A percentile compares a stretch with the other conserved stretches of the same genome.
phyloP scores from a whole-genome alignment of 2,888 invertebrate genomes.

The Trichopria drosophilae region DNA sequence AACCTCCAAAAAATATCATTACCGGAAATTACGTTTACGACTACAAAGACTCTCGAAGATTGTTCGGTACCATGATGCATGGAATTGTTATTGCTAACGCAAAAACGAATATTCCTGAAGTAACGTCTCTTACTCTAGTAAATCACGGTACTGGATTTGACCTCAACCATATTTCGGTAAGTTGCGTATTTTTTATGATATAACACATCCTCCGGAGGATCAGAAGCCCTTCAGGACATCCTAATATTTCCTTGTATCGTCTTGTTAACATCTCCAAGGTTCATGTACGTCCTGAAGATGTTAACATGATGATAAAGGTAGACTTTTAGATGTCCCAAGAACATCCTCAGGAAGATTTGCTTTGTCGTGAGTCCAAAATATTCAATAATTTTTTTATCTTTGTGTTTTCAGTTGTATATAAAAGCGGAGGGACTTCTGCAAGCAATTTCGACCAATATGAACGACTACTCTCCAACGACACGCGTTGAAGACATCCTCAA shows the following conservation, averaged over 20 bases:
- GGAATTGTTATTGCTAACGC: constrained; percentile 69
- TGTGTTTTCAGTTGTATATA: constrained; percentile 63
- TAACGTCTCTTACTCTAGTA: constrained; percentile 63
- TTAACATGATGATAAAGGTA: too few relatives aligned
- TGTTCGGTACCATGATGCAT: constrained; percentile 65
- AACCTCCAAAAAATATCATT: constrained; percentile 65
- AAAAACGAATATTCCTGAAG: constrained; percentile 68
- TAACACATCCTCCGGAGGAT: too few relatives aligned
- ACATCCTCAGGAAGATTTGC: too few relatives aligned
- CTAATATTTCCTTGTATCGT: constrained; percentile 33
- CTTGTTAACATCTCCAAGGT: too few relatives aligned
- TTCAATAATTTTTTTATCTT: constrained; percentile 3
- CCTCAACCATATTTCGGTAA: constrained; percentile 66
- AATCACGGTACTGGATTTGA: constrained; percentile 64
- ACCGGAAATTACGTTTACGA: constrained; percentile 75
- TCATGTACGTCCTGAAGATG: too few relatives aligned
- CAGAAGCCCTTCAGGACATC: too few relatives aligned
- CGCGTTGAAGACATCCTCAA: constrained; percentile 61
- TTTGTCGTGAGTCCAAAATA: too few relatives aligned
- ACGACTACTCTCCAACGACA: constrained; percentile 58
- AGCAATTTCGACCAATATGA: constrained; percentile 58
- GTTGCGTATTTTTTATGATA: too few relatives aligned
- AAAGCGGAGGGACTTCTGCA: constrained; percentile 62
- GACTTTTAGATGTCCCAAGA: too few relatives aligned
- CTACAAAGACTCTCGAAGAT: constrained; percentile 66